Percentiles rank a stretch among this genome's conserved stretches.
Evolutionary conservation across 2,113 vertebrate genomes (phyloP).

Genomic region (Muntiacus reevesi): DNA sequence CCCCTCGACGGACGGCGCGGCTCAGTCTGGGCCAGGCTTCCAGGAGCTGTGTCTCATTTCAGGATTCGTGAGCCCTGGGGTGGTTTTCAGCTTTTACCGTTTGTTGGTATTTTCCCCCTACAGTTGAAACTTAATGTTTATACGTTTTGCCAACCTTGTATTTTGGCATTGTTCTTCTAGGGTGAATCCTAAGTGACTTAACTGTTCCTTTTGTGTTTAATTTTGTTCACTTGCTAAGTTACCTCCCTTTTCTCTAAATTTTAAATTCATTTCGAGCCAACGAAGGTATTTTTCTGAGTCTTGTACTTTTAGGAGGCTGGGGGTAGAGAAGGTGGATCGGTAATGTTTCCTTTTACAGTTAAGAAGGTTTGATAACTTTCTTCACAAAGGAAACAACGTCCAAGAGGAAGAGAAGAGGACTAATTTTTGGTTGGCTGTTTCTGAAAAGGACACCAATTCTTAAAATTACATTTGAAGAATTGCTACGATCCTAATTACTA

Average conservation of each 20-base stretch:
- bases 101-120: accelerated
- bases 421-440: not conserved
- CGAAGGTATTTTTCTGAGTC: not conserved
- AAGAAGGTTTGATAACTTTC: not conserved
- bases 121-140: not conserved
- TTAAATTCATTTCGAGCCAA: not conserved
- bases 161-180: not conserved
- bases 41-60: no score
- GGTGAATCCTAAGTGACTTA: not conserved
- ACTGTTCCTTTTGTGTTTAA: not conserved
- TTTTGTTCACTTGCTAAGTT: not conserved
- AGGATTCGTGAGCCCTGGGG: not conserved
- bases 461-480: not conserved
- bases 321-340: not conserved
- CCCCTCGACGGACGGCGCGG: not conserved
- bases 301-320: not conserved
- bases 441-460: not conserved
- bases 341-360: not conserved
- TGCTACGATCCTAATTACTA: not conserved
- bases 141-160: not conserved
- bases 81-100: no score
- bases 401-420: not conserved
- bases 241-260: not conserved
- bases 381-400: not conserved
- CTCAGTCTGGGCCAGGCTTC: not conserved